Percentiles rank a stretch among this genome's conserved stretches.
phyloP scores from a whole-genome alignment of 2,888 invertebrate genomes.

The Patella caerulea region DNA sequence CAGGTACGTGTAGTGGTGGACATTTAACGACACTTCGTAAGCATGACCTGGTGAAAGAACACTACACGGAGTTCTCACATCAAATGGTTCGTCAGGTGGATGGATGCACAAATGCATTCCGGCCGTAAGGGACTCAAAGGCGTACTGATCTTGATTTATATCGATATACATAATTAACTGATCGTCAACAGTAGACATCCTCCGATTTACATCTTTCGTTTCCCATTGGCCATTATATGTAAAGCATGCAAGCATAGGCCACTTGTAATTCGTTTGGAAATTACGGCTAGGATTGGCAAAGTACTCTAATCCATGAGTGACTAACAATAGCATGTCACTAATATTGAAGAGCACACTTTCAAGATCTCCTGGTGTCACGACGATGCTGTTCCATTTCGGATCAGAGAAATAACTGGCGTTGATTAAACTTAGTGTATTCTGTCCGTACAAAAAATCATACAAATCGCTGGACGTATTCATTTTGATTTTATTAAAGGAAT shows the following conservation, averaged over 20 bases:
- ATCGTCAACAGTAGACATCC: not conserved
- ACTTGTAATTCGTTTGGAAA: not conserved
- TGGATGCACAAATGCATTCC: not conserved
- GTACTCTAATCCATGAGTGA: too few species aligned
- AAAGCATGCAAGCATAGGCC: not conserved
- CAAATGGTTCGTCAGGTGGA: slow-evolving; percentile 1
- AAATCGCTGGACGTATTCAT: not conserved
- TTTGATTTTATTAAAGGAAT: not conserved
- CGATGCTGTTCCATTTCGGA: not conserved
- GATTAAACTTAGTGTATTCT: not conserved
- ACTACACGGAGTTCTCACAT: not conserved
- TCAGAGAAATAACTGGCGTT: not conserved
- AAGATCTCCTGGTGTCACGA: not conserved
- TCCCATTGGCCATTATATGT: not conserved
- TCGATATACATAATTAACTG: not conserved
- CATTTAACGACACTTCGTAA: not conserved
- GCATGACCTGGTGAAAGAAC: not conserved
- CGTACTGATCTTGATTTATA: not conserved
- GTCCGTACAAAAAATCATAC: not conserved
- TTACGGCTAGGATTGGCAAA: not conserved
- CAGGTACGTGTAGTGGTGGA: not conserved
- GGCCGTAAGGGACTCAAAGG: not conserved
- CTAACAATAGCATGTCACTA: not conserved
- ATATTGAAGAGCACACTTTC: not conserved
- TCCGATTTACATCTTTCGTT: not conserved